Conservation (phyloP, 2,888 invertebrate species). For the Allophyes oxyacanthae region DNA sequence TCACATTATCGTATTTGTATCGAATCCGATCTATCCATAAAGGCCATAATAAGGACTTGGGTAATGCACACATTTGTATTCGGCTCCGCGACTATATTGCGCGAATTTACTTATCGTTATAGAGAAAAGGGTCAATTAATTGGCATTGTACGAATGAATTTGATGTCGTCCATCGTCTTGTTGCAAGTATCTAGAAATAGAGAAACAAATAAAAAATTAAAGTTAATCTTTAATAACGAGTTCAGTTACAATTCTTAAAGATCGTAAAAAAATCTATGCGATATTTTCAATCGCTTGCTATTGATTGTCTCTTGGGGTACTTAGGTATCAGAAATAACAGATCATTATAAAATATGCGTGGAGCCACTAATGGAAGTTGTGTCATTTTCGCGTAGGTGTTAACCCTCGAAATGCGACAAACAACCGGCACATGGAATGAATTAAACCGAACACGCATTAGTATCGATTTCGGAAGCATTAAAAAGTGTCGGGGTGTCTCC, state of each 20-base stretch:
- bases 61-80: conserved; percentile 43
- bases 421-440: conserved; percentile 59
- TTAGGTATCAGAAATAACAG: neutral
- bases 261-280: no score
- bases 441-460: conserved; percentile 74
- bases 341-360: conserved; percentile 13
- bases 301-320: conserved; percentile 14
- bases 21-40: conserved; percentile 22
- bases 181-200: no score
- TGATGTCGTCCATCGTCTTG: no score
- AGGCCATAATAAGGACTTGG: conserved; percentile 18
- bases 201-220: no score
- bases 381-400: conserved; percentile 34
- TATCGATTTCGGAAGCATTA: conserved; percentile 84
- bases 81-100: conserved; percentile 6
- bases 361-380: conserved; percentile 23
- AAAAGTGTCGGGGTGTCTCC: conserved; percentile 77
- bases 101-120: conserved; percentile 17
- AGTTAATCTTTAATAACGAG: no score
- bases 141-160: neutral
- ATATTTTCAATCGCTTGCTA: no score
- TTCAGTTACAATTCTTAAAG: no score
- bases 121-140: conserved; percentile 11
- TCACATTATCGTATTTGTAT: conserved; percentile 48
- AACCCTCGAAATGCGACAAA: conserved; percentile 48